A percentile compares a stretch with the other conserved stretches of the same genome.
These are phyloP conservation scores for Hylaea fasciaria DNA, from an alignment of 2,888 invertebrate genomes.

Conservation along the genomic window DNA sequence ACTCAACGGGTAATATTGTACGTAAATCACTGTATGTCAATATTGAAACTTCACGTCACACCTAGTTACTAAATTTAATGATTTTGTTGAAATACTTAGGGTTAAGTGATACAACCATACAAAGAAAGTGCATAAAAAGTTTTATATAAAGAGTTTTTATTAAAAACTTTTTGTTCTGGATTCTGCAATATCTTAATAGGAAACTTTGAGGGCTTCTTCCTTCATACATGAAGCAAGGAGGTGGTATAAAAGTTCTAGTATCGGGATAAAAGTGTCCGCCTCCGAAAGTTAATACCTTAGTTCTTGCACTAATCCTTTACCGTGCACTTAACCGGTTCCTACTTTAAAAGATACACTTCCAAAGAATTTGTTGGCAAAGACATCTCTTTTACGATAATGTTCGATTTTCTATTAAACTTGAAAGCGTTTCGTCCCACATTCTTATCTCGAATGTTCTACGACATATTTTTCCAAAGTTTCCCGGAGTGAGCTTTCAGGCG, in stretches of 20 bases:
- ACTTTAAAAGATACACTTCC: slow-evolving; percentile 68
- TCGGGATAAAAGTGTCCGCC: slow-evolving; percentile 23
- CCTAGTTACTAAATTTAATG: too few relatives aligned
- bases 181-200: too few relatives aligned
- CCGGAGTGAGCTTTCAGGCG: slow-evolving; percentile 83
- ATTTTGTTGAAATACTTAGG: too few relatives aligned
- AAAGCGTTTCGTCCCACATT: slow-evolving; percentile 84
- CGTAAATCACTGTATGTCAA: too few relatives aligned
- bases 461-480: slow-evolving; percentile 85
- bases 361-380: slow-evolving; percentile 83
- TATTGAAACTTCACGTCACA: too few relatives aligned
- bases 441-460: slow-evolving; percentile 84
- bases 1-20: too few relatives aligned
- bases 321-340: slow-evolving; percentile 51
- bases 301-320: slow-evolving; percentile 30
- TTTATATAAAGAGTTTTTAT: too few relatives aligned
- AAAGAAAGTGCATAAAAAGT: too few relatives aligned
- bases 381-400: slow-evolving; percentile 84
- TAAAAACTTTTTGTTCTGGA: too few relatives aligned
- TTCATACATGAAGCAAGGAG: neutral
- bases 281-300: slow-evolving; percentile 31
- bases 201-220: neutral
- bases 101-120: too few relatives aligned
- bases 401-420: slow-evolving; percentile 86
- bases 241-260: slow-evolving; percentile 10